phyloP scores from a whole-genome alignment of 2,113 vertebrate species.

The Apaloderma vittatum region DNA sequence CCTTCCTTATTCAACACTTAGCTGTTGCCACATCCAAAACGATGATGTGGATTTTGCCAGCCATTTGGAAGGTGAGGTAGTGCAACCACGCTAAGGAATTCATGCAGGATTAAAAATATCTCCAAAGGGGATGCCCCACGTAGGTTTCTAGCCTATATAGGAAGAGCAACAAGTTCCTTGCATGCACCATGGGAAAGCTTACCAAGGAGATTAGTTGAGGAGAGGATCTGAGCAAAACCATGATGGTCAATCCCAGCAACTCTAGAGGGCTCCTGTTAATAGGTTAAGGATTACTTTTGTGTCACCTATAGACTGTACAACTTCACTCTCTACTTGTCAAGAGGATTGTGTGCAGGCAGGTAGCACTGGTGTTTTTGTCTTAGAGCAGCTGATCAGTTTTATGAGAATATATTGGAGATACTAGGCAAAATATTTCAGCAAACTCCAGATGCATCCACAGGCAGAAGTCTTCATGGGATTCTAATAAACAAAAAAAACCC shows the following conservation, averaged over 20 bases:
- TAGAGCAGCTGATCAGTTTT: neutral
- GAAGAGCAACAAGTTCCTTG: neutral
- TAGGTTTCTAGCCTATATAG: neutral
- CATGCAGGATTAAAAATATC: neutral
- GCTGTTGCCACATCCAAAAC: neutral
- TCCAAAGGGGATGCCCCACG: neutral
- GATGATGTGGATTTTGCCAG: neutral
- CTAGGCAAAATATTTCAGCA: neutral
- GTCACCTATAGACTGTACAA: neutral
- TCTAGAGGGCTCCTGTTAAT: neutral
- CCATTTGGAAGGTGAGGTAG: neutral
- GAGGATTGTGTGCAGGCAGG: neutral
- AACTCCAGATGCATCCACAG: neutral
- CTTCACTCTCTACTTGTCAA: neutral
- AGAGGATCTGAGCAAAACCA: neutral
- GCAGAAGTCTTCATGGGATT: neutral
- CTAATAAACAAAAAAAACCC: neutral
- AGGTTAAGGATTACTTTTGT: neutral
- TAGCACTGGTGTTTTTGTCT: neutral
- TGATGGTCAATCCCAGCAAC: neutral
- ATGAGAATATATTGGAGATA: neutral
- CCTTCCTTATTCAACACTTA: neutral
- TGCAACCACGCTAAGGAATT: neutral
- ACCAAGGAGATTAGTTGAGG: neutral
- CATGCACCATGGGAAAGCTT: neutral